phyloP scores from a whole-genome alignment of 2,113 vertebrate genomes.

The Cyanoliseus patagonus region DNA sequence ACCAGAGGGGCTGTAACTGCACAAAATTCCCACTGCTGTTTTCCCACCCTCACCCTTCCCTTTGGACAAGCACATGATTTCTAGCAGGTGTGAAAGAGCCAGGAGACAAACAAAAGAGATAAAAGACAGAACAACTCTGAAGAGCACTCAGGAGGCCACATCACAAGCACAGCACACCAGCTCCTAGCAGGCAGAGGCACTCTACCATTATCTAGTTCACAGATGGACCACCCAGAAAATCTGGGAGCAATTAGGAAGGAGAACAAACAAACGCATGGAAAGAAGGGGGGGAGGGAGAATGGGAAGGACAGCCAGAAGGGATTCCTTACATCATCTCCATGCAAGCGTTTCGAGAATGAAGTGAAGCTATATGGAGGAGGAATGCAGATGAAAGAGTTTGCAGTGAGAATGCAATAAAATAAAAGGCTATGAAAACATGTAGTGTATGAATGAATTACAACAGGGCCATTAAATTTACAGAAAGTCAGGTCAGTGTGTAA shows the following conservation, averaged over 20 bases:
- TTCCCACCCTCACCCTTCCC: background rate
- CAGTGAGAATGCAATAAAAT: constrained; percentile 38
- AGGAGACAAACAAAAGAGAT: constrained; percentile 66
- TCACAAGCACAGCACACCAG: constrained; percentile 58
- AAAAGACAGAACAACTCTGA: constrained; percentile 57
- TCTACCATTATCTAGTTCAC: constrained; percentile 73
- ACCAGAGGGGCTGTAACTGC: background rate
- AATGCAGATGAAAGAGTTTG: constrained; percentile 69
- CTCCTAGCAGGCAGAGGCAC: constrained; percentile 57
- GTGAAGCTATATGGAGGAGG: constrained; percentile 69
- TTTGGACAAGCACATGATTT: constrained; percentile 13
- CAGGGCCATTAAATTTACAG: background rate
- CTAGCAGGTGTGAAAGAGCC: constrained; percentile 74
- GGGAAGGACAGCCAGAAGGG: constrained; percentile 44
- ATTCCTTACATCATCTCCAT: constrained; percentile 76
- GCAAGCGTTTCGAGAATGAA: constrained; percentile 75
- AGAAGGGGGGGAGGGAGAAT: constrained; percentile 26
- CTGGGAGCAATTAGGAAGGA: constrained; percentile 71
- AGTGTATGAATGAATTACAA: constrained; percentile 13
- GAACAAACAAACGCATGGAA: constrained; percentile 61
- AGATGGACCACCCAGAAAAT: constrained; percentile 81
- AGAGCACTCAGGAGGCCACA: constrained; percentile 66
- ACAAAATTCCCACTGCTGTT: background rate
- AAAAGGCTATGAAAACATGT: constrained; percentile 31
- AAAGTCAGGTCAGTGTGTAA: constrained; percentile 5